Percentiles rank a stretch among this genome's conserved stretches.
Evolutionary conservation across 1,140 invertebrate genomes (phyloP).

Genomic region (Lepidurus apus): DNA sequence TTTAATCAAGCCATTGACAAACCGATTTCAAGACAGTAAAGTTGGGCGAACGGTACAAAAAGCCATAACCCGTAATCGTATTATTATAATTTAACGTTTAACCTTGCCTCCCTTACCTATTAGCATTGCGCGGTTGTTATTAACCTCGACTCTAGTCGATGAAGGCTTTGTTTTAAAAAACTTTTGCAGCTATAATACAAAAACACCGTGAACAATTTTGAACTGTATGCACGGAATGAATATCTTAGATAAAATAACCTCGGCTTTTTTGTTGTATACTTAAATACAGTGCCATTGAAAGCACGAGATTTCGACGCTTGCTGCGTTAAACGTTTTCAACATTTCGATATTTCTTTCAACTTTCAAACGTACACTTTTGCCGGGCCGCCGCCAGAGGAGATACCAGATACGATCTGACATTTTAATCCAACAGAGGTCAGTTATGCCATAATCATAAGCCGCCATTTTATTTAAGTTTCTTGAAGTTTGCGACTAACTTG

Average conservation of each 20-base stretch:
- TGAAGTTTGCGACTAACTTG: no score
- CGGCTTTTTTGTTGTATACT: neutral
- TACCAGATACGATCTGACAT: no score
- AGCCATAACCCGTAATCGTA: neutral
- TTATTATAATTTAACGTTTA: neutral
- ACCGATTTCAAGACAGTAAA: no score
- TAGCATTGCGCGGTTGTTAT: neutral
- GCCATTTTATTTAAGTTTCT: no score
- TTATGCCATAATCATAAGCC: no score
- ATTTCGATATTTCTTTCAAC: no score
- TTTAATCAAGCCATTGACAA: no score
- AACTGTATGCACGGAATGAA: neutral
- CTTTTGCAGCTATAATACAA: neutral
- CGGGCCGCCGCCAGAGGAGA: no score
- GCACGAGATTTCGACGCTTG: neutral
- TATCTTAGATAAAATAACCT: neutral
- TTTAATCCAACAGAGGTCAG: no score
- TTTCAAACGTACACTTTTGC: no score
- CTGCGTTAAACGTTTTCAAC: neutral
- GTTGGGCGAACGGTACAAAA: neutral
- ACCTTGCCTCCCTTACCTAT: neutral
- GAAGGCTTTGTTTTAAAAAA: neutral
- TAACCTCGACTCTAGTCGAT: conserved; percentile 8
- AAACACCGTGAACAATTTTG: neutral
- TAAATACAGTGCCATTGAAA: conserved; percentile 9